Conservation (phyloP, 2,888 invertebrate genomes). For the Dexiosoma caninum region DNA sequence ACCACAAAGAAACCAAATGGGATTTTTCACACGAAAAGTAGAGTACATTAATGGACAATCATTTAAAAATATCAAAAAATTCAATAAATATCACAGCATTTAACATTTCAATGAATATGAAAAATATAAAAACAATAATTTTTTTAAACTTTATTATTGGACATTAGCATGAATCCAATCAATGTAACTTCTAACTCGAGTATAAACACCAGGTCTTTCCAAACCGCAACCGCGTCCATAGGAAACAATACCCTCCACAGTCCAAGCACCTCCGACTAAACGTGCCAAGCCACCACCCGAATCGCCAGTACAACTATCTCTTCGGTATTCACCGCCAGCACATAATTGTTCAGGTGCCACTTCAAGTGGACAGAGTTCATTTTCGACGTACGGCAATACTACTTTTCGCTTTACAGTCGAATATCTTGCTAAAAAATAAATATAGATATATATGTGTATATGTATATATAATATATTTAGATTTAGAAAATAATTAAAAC, state of each 20-base stretch:
- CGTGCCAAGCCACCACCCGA: slow-evolving; percentile 86
- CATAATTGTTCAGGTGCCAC: slow-evolving; percentile 79
- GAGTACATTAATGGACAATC: background rate
- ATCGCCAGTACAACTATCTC: slow-evolving; percentile 85
- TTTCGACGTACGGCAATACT: slow-evolving; percentile 58
- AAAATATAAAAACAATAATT: background rate
- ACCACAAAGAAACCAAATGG: background rate
- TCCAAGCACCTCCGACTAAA: slow-evolving; percentile 76
- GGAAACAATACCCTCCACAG: slow-evolving; percentile 81
- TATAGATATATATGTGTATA: no score
- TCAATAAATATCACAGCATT: slow-evolving; percentile 52
- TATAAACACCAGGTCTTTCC: slow-evolving; percentile 63
- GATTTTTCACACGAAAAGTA: background rate
- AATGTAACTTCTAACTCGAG: slow-evolving; percentile 60
- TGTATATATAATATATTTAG: background rate
- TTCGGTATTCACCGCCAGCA: slow-evolving; percentile 82
- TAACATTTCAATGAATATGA: background rate
- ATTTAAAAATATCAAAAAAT: background rate
- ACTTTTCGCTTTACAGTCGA: slow-evolving; percentile 60
- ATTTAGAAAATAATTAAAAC: background rate
- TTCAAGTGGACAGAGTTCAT: slow-evolving; percentile 43
- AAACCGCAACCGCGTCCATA: slow-evolving; percentile 82
- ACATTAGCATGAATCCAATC: slow-evolving; percentile 63
- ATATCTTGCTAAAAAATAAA: slow-evolving; percentile 25
- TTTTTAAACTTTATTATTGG: slow-evolving; percentile 26